phyloP scores from a whole-genome alignment of 1,140 invertebrate genomes.

The Hirudo medicinalis region DNA sequence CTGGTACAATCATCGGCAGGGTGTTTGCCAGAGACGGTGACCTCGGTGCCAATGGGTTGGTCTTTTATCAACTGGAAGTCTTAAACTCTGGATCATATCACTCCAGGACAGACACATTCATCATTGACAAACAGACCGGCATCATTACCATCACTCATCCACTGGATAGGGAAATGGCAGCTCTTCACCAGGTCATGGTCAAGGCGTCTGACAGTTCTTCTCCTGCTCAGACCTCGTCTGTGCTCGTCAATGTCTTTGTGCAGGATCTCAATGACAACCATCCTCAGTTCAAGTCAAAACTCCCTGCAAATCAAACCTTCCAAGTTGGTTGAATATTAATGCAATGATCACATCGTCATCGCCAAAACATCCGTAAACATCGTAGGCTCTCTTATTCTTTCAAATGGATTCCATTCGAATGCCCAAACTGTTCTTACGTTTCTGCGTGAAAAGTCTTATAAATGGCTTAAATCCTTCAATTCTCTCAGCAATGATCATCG shows the following conservation, averaged over 20 bases:
- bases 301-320: conserved; percentile 50
- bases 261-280: conserved; percentile 22
- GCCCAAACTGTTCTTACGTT: too few relatives aligned
- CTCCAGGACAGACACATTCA: conserved; percentile 6
- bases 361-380: too few relatives aligned
- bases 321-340: conserved; percentile 30
- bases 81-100: conserved; percentile 5
- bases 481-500: too few relatives aligned
- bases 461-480: too few relatives aligned
- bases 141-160: conserved; percentile 6
- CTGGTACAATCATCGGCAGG: conserved; percentile 42
- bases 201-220: conserved; percentile 13
- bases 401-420: too few relatives aligned
- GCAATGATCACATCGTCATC: too few relatives aligned
- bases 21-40: conserved; percentile 20
- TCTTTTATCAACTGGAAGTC: conserved; percentile 13
- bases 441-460: too few relatives aligned
- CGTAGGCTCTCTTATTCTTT: too few relatives aligned
- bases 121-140: conserved; percentile 16
- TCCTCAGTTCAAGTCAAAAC: conserved; percentile 12
- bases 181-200: conserved; percentile 18
- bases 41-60: conserved; percentile 12
- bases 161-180: conserved; percentile 19
- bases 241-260: conserved; percentile 16
- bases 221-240: conserved; percentile 32